A percentile compares a stretch with the other conserved stretches of the same genome.
Evolutionary conservation across 1,140 invertebrate genomes (phyloP).

Genomic region (fruit fly (Drosophila melanogaster)): DNA sequence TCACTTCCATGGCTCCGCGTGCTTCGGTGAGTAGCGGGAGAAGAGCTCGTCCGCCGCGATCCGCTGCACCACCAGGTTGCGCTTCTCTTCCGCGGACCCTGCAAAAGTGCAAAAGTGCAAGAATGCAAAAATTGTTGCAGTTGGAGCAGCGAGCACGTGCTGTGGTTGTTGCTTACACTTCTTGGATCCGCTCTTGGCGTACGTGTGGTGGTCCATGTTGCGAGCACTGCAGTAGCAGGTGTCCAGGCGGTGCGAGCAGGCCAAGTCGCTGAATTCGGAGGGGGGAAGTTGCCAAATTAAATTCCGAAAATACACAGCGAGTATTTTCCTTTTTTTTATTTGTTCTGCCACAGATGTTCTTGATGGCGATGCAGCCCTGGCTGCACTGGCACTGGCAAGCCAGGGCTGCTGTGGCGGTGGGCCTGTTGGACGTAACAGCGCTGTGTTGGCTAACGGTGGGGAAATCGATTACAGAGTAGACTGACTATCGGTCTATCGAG

Average conservation of each 20-base stretch:
- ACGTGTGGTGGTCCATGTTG: conserved; percentile 76
- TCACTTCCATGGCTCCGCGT: conserved; percentile 75
- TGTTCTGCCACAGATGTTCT: conserved; percentile 9
- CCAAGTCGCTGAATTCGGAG: background rate
- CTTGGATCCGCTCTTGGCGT: conserved; percentile 73
- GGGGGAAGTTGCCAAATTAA: background rate
- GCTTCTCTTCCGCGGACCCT: conserved; percentile 66
- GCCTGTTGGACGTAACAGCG: background rate
- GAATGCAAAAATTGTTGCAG: background rate
- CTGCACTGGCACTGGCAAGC: background rate
- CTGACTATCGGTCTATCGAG: background rate
- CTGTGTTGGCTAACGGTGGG: background rate
- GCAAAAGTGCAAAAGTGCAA: conserved; percentile 3
- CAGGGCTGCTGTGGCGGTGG: background rate
- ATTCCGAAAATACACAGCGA: background rate
- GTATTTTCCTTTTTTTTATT: background rate
- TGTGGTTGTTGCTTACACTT: conserved; percentile 55
- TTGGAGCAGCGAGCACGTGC: conserved; percentile 4
- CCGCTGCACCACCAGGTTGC: conserved; percentile 48
- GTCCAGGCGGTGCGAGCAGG: background rate
- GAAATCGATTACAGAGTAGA: background rate
- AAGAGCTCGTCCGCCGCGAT: conserved; percentile 66
- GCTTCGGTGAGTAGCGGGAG: conserved; percentile 58
- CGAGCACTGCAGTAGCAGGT: background rate
- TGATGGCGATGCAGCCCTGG: background rate